Conservation (phyloP, 1,140 invertebrate species). For the Cydia pomonella region DNA sequence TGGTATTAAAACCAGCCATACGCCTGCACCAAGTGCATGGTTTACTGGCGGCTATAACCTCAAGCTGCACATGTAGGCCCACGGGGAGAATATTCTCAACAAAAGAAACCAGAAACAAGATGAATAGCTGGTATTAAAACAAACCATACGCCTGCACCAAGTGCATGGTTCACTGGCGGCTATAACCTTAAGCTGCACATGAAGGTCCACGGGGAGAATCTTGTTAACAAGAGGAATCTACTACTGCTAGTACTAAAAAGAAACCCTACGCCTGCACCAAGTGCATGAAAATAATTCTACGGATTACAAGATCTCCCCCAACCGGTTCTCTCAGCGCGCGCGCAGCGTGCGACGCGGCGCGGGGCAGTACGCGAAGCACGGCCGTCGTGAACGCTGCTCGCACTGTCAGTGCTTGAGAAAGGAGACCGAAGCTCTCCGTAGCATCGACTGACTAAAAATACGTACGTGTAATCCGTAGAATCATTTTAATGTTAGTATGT, state of each 20-base stretch:
- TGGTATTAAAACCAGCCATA: constrained; percentile 54
- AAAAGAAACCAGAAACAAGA: constrained; percentile 39
- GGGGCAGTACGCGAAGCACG: too few species aligned
- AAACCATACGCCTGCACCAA: constrained; percentile 25
- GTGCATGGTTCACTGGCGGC: constrained; percentile 39
- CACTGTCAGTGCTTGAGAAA: too few species aligned
- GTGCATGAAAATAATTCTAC: too few species aligned
- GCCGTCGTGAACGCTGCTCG: too few species aligned
- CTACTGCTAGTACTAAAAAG: constrained; percentile 39
- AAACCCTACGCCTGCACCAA: constrained; percentile 64
- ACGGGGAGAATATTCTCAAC: constrained; percentile 63
- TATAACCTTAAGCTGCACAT: constrained; percentile 72
- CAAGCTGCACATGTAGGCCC: constrained; percentile 70
- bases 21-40: constrained; percentile 61
- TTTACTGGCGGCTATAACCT: constrained; percentile 67
- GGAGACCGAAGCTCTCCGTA: too few species aligned
- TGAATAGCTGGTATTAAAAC: constrained; percentile 15
- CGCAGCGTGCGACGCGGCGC: too few species aligned
- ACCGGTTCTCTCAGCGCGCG: too few species aligned
- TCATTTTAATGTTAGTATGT: too few species aligned
- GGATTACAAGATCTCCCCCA: too few species aligned
- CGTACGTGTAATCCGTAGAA: too few species aligned
- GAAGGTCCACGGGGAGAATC: constrained; percentile 66
- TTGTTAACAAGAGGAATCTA: constrained; percentile 50
- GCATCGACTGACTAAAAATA: too few species aligned